phyloP scores from a whole-genome alignment of 35 echinoderm and acorn worm species.

The Apostichopus parvimensis region DNA sequence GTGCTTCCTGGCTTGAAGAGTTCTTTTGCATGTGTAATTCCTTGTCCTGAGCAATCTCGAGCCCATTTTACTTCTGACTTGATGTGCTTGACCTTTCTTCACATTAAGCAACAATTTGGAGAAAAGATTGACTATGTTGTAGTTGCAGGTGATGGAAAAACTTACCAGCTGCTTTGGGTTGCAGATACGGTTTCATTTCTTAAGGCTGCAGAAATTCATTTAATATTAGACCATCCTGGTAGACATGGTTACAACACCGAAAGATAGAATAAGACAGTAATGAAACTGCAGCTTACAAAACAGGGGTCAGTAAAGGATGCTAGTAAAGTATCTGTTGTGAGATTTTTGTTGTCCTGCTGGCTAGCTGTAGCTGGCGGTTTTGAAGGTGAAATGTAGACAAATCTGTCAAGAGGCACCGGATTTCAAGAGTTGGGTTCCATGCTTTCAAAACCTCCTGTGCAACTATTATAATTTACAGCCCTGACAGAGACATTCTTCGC shows the following conservation, averaged over 20 bases:
- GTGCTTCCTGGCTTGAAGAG: conserved; percentile 52
- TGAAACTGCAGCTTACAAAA: conserved; percentile 4
- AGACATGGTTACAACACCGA: conserved; percentile 31
- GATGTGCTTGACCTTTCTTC: too few species aligned
- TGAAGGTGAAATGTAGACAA: conserved; percentile 61
- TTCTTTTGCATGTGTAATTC: not conserved
- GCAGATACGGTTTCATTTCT: not conserved
- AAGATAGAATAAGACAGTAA: not conserved
- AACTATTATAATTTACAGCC: conserved; percentile 54
- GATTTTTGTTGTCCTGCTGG: not conserved
- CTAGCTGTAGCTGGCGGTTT: conserved; percentile 57
- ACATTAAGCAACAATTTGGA: too few species aligned
- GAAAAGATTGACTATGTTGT: too few species aligned
- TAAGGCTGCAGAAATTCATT: conserved; percentile 30
- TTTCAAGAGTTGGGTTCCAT: conserved; percentile 58
- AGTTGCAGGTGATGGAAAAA: too few species aligned
- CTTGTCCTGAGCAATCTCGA: conserved; percentile 28
- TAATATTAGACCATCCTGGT: conserved; percentile 34
- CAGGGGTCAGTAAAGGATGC: conserved; percentile 7
- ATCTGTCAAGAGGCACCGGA: not conserved
- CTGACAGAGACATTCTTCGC: conserved; percentile 55
- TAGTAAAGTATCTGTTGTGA: conserved; percentile 27
- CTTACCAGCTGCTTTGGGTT: not conserved
- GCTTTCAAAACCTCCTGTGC: not conserved
- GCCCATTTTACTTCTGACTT: conserved; percentile 48